phyloP scores from a whole-genome alignment of 2,113 vertebrate genomes.

The Cynoglossus semilaevis region DNA sequence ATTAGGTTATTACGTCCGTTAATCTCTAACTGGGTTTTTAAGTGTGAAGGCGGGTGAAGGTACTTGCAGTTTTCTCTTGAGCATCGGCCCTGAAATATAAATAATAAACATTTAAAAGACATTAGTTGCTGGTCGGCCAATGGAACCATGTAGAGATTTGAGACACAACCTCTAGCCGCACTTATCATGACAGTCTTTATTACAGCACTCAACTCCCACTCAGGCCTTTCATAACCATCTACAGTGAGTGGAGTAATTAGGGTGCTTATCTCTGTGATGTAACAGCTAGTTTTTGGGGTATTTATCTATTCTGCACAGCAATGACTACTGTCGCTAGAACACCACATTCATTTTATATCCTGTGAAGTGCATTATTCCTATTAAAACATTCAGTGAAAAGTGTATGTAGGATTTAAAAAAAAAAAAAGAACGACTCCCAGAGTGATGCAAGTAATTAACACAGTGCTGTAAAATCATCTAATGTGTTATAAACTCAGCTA shows the following conservation, averaged over 20 bases:
- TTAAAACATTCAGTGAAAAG: neutral
- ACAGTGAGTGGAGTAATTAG: slow-evolving; percentile 5
- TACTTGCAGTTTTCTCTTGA: slow-evolving; percentile 98
- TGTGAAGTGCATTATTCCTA: too few relatives aligned
- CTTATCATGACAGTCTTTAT: neutral
- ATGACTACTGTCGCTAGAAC: neutral
- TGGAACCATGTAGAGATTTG: neutral
- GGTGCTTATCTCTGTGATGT: neutral
- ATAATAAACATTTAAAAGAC: neutral
- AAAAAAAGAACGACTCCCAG: too few relatives aligned
- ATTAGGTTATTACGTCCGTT: slow-evolving; percentile 97
- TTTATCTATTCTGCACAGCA: slow-evolving; percentile 1
- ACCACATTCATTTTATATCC: neutral
- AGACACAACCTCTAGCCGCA: neutral
- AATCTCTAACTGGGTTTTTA: slow-evolving; percentile 96
- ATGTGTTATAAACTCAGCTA: neutral
- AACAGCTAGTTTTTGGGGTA: neutral
- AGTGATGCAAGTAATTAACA: too few relatives aligned
- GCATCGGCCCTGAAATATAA: slow-evolving; percentile 84
- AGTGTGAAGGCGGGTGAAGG: slow-evolving; percentile 93
- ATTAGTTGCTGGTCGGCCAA: neutral
- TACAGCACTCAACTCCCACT: slow-evolving; percentile 8
- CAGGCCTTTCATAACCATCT: neutral
- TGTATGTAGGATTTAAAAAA: too few relatives aligned
- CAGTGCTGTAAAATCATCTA: neutral